Evolutionary conservation across 92 coral and sea anemone species (phyloP), one percentile per base, ranked within the genome.

Genomic region (Pocillopora grandis): DNA sequence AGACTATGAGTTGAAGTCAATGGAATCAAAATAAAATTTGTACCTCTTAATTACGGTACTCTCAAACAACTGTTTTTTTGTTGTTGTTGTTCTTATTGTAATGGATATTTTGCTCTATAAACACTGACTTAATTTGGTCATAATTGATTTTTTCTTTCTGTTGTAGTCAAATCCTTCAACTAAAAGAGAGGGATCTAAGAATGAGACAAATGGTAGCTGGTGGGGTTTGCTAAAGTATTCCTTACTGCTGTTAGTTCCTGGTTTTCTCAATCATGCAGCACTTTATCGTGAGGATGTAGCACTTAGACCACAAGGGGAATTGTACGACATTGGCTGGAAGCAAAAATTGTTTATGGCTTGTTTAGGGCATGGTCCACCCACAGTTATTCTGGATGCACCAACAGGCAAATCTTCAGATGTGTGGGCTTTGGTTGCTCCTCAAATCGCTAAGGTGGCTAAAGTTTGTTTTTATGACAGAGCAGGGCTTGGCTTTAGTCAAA

Each of bases 321-420:
- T 96, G 37, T 92, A 94, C 58, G 94, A 91, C 57, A 76, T 90
- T 62, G 98, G 98, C 8, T 87, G 87, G 84, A 95, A 95, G 4
- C 98, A 95, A 71, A 95, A 96, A 71, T 15, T 96, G 80, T 94
- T 92, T 65, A 94, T 96, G 98, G 87, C 94, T 68, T 96, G 98
- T 59, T 33, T 71, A 49, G 98, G 98, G 14, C 85, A 79, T 71
- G 98, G 98, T 59, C 75, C 77, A 21, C 98, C 98, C 8, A 92
- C 95, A 6, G 89, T 96, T 12, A 85, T 96, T 52, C 76, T 96
- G 66, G 98, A 96, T 72, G 89, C 98, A 5, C 98, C 98, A 12
- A 91, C 94, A 77, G 98, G 98, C 15, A 79, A 85, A 80, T 90
- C 98, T 2, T 94, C 98, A 1, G 98, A 96, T 83, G 89, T 89